Evolutionary conservation across 2,888 invertebrate genomes (phyloP), one percentile per base, ranked within the genome.

Genomic region (Diaprepes abbreviatus): DNA sequence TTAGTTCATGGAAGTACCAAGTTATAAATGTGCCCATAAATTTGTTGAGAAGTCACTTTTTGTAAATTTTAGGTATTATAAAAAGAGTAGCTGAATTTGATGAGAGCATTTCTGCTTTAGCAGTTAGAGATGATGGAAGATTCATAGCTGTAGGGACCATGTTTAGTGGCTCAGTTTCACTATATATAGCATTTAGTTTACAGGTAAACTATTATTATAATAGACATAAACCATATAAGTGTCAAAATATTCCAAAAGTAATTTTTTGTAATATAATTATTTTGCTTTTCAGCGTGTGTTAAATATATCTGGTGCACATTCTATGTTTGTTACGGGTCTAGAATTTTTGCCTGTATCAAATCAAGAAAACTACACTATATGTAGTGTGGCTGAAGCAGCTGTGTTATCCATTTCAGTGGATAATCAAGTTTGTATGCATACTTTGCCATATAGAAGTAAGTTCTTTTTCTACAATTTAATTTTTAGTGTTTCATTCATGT

Each of bases 281-380:
- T n/a, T n/a, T n/a, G n/a, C n/a, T 75, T 82, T 85, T 3, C 85
- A 95, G 93, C 90, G 91, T 78, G 90, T 95, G 73, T 88, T 96
- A 78, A 92, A 93, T 84, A 91, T 97, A 82, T 87, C 89, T 74
- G 89, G 90, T 80, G 95, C 95, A 72, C 98, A 98, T 88, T 93
- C 92, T 79, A 96, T 97, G 91, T 99, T 99, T 87, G 94, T 99
- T 73, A 98, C 98, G 58, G 97, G 97, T 9, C 86, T 99, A 76
- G 93, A 95, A 86, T 98, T 99, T 86, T 86, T 98, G 77, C 95
- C 96, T 24, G 88, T 89, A 71, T 87, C 87, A 78, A 92, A 93
- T 82, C 90, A 90, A 19, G 92, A 93, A 82, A 90, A 90, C 19
- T 90, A 91, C 45, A 87, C 92, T 43, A 89, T 93, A 70, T 90